Conservation (phyloP, 1,140 invertebrate species). For the Temnothorax curvispinosus region DNA sequence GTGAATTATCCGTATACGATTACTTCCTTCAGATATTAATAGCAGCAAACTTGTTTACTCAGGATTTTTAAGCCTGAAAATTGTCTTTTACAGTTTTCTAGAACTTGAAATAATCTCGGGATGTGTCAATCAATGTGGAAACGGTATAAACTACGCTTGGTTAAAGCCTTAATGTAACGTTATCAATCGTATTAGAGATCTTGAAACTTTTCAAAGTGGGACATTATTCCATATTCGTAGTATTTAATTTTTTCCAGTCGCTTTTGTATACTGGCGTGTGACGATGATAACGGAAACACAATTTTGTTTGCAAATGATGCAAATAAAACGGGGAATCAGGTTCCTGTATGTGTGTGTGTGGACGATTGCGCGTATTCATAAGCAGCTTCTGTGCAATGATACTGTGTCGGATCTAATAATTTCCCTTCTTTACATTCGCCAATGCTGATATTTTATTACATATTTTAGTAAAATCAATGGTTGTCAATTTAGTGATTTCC, state of each 20-base stretch:
- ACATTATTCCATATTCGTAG: conserved; percentile 65
- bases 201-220: conserved; percentile 29
- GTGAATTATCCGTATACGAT: conserved; percentile 27
- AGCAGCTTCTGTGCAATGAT: conserved; percentile 52
- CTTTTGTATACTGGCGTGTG: conserved; percentile 38
- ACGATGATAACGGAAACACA: conserved; percentile 46
- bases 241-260: conserved; percentile 62
- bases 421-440: conserved; percentile 3
- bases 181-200: conserved; percentile 21
- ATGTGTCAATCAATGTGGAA: conserved; percentile 41
- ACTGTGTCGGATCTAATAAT: conserved; percentile 2
- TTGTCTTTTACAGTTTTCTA: conserved; percentile 54
- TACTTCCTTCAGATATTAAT: conserved; percentile 42
- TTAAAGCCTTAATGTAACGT: conserved; percentile 33
- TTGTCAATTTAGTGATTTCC: background rate
- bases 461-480: background rate
- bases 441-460: conserved; percentile 28
- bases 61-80: conserved; percentile 13
- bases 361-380: conserved; percentile 66
- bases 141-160: conserved; percentile 20
- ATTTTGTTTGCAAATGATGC: conserved; percentile 51
- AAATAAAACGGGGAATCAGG: conserved; percentile 51
- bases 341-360: conserved; percentile 69
- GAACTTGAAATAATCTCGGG: conserved; percentile 25
- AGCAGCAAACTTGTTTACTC: conserved; percentile 27